A percentile compares a stretch with the other conserved stretches of the same genome.
Conservation (phyloP, 2,888 invertebrate species). For the Parnassius mnemosyne region DNA sequence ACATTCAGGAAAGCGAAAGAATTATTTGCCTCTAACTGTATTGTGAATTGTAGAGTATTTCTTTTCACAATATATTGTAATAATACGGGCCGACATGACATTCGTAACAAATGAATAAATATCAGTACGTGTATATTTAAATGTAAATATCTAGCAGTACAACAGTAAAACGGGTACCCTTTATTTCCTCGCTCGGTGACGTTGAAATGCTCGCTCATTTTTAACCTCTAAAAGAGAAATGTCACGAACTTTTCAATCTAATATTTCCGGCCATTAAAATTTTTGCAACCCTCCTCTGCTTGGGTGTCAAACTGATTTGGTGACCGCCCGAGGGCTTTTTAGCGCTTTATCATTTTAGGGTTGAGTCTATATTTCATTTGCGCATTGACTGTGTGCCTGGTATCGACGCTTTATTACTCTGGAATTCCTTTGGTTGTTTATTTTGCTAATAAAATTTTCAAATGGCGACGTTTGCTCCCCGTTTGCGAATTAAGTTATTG, state of each 20-base stretch:
- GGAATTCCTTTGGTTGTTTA: background rate
- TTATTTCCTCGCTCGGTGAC: constrained; percentile 6
- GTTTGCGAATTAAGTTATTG: no score
- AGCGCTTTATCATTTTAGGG: constrained; percentile 26
- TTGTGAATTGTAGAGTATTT: no score
- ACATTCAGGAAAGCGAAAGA: no score
- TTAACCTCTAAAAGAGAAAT: constrained; percentile 28
- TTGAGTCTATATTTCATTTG: constrained; percentile 22
- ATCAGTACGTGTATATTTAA: no score
- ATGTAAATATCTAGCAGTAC: no score
- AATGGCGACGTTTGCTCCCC: background rate
- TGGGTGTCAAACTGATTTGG: constrained; percentile 22
- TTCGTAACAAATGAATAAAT: no score
- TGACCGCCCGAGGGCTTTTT: constrained; percentile 24
- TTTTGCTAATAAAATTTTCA: constrained; percentile 7
- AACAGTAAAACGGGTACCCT: background rate
- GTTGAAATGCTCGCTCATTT: constrained; percentile 24
- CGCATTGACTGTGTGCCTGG: constrained; percentile 6
- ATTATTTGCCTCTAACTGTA: no score
- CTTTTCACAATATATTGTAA: no score
- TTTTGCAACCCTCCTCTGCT: constrained; percentile 21
- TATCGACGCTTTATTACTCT: constrained; percentile 11
- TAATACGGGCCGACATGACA: no score
- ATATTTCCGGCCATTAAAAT: constrained; percentile 33
- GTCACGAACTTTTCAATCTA: constrained; percentile 32